A percentile compares a stretch with the other conserved stretches of the same genome.
Evolutionary conservation across 2,113 vertebrate species (phyloP).

Genomic region (Lanius ludovicianus): DNA sequence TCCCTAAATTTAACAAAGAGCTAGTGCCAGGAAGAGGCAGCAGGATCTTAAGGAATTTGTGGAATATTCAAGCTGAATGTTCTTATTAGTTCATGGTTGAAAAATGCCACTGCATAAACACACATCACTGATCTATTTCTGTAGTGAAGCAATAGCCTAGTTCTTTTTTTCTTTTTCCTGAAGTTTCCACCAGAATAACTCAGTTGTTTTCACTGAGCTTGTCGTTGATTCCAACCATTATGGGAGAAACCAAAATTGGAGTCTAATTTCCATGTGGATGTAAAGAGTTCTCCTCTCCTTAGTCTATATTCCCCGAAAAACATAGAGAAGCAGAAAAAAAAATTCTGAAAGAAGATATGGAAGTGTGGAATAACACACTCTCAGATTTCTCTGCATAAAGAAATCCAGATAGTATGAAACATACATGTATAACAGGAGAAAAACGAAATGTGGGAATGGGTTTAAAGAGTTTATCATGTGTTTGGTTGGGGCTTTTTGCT

Average conservation of each 20-base stretch:
- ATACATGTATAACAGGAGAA: not conserved
- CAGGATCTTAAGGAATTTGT: constrained; percentile 1
- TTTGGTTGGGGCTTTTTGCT: not conserved
- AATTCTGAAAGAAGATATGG: not conserved
- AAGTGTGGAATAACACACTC: not conserved
- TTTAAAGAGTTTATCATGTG: not conserved
- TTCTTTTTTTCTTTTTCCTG: not conserved
- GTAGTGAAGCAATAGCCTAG: not conserved
- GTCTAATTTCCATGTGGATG: not conserved
- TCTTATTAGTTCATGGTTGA: constrained; percentile 19
- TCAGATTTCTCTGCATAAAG: not conserved
- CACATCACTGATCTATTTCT: constrained; percentile 15
- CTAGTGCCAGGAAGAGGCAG: not conserved
- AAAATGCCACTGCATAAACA: constrained; percentile 25
- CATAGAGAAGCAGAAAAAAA: not conserved
- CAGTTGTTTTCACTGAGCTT: constrained; percentile 1
- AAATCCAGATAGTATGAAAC: not conserved
- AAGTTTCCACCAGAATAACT: constrained; percentile 12
- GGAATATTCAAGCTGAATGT: constrained; percentile 16
- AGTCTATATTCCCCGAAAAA: not conserved
- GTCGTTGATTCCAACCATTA: not conserved
- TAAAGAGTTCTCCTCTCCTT: not conserved
- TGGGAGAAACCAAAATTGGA: not conserved
- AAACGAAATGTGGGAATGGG: not conserved
- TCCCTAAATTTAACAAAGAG: not conserved